Evolutionary conservation across 1,140 invertebrate species (phyloP).

Genomic region (Drosophila repletoides): DNA sequence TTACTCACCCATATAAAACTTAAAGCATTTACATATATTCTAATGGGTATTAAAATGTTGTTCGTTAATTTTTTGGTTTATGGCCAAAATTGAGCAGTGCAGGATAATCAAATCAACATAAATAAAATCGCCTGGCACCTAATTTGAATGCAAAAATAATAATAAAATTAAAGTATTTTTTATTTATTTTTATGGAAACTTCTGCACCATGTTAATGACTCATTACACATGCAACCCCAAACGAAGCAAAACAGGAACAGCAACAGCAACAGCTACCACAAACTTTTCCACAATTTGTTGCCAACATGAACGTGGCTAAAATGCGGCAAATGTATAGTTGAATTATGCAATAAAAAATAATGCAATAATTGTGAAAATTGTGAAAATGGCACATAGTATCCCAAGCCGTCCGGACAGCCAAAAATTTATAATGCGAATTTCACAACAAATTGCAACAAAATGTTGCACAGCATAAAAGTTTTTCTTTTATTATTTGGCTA

Average conservation of each 20-base stretch:
- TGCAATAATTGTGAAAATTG: constrained; percentile 64
- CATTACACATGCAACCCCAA: constrained; percentile 75
- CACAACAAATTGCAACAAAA: neutral
- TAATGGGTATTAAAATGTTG: neutral
- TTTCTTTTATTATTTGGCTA: constrained; percentile 9
- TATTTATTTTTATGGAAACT: constrained; percentile 41
- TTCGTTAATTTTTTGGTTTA: neutral
- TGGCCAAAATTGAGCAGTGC: neutral
- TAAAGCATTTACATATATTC: neutral
- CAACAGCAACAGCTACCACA: neutral
- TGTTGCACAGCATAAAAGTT: constrained; percentile 4
- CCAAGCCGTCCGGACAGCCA: neutral
- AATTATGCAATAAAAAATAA: constrained; percentile 76
- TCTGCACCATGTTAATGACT: constrained; percentile 72
- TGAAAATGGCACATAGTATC: constrained; percentile 42
- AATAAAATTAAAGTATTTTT: constrained; percentile 43
- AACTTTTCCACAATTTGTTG: constrained; percentile 66
- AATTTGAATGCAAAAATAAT: constrained; percentile 60
- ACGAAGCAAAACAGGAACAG: constrained; percentile 22
- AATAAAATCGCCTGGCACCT: constrained; percentile 68
- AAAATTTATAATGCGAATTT: neutral
- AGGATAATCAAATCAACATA: constrained; percentile 55
- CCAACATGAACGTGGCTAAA: constrained; percentile 71
- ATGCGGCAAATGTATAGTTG: constrained; percentile 71
- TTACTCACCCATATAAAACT: constrained; percentile 10